Evolutionary conservation across 2,888 invertebrate genomes (phyloP).

Genomic region (Furcula furcula): DNA sequence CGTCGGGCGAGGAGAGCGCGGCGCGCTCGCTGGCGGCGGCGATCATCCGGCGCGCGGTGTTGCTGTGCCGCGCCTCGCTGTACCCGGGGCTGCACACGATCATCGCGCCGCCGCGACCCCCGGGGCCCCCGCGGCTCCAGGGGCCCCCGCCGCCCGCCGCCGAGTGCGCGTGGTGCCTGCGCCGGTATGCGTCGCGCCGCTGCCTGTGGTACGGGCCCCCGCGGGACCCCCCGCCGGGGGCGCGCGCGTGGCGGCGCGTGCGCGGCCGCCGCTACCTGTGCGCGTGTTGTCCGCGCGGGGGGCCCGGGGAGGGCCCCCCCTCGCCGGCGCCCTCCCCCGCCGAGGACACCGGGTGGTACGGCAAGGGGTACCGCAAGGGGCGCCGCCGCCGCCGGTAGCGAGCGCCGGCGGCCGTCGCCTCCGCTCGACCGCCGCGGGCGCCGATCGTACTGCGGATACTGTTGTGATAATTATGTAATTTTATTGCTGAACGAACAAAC

Average conservation of each 20-base stretch:
- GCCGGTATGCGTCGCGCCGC: slow-evolving; percentile 48
- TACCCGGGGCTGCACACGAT: slow-evolving; percentile 84
- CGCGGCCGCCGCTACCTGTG: slow-evolving; percentile 84
- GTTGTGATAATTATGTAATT: neutral
- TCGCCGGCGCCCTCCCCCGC: slow-evolving; percentile 47
- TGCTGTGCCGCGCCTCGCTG: slow-evolving; percentile 68
- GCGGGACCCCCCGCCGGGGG: slow-evolving; percentile 43
- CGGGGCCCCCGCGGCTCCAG: slow-evolving; percentile 9
- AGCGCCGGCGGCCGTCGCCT: slow-evolving; percentile 33
- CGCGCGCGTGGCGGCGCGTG: slow-evolving; percentile 49
- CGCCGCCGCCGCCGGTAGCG: slow-evolving; percentile 77
- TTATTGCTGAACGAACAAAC: neutral
- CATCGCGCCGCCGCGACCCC: slow-evolving; percentile 60
- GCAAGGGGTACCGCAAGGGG: slow-evolving; percentile 91
- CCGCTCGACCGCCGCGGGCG: slow-evolving; percentile 14
- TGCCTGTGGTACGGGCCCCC: slow-evolving; percentile 80
- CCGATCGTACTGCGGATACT: neutral
- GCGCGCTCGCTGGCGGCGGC: slow-evolving; percentile 58
- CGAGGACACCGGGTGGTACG: slow-evolving; percentile 88
- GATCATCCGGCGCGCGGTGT: slow-evolving; percentile 70
- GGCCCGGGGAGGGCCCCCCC: slow-evolving; percentile 16
- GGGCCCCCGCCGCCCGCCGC: slow-evolving; percentile 16
- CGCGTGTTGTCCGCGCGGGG: slow-evolving; percentile 81
- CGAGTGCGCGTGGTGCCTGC: slow-evolving; percentile 59
- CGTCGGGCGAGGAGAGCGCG: slow-evolving; percentile 17